Evolutionary conservation across 2,888 invertebrate species (phyloP).

Genomic region (Onthophagus sagittarius): DNA sequence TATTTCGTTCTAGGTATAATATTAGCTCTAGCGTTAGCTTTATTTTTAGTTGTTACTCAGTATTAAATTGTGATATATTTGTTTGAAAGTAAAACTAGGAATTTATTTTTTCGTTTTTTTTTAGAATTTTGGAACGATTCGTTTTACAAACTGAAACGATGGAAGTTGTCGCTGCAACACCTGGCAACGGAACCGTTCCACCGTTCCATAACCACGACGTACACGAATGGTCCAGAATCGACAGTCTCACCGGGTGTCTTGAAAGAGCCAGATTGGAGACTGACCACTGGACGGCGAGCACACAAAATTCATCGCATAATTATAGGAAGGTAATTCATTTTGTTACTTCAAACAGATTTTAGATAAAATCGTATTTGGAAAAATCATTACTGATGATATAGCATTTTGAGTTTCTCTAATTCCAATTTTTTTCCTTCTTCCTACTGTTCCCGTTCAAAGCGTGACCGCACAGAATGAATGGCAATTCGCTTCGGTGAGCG

Average conservation of each 20-base stretch:
- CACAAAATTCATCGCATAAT: slow-evolving; percentile 49
- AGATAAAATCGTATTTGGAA: no score
- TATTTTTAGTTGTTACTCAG: no score
- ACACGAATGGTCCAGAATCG: slow-evolving; percentile 55
- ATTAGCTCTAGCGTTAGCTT: no score
- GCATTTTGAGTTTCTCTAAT: neutral
- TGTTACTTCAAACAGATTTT: no score
- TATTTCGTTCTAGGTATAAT: no score
- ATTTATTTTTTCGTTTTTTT: neutral
- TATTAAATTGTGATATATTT: no score
- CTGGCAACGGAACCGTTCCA: slow-evolving; percentile 39
- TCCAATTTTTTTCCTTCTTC: neutral
- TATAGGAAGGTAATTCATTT: slow-evolving; percentile 55
- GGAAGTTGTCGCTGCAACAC: slow-evolving; percentile 47
- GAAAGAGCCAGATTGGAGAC: slow-evolving; percentile 55
- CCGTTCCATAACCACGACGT: slow-evolving; percentile 54
- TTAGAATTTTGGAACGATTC: neutral
- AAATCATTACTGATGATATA: neutral
- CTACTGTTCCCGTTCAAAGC: neutral
- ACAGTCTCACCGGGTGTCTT: slow-evolving; percentile 53
- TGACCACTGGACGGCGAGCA: slow-evolving; percentile 53
- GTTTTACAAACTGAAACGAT: slow-evolving; percentile 28
- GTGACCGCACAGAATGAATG: neutral
- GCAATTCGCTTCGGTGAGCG: neutral
- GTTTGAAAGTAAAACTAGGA: no score